Evolutionary conservation across 1,140 invertebrate species (phyloP).

Genomic region (Anoplophora glabripennis): DNA sequence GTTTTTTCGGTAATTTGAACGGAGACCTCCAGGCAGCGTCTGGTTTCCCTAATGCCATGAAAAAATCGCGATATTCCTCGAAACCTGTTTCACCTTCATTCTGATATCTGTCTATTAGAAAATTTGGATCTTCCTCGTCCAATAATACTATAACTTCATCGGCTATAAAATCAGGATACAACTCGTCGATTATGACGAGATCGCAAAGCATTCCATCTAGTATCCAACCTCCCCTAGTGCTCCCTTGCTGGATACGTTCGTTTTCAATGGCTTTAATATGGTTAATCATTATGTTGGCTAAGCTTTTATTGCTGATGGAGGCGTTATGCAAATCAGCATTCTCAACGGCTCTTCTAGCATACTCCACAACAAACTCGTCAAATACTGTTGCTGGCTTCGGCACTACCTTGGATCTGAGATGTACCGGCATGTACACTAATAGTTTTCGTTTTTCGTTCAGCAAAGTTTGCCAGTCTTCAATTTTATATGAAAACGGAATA

Average conservation of each 20-base stretch:
- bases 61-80: slow-evolving; percentile 36
- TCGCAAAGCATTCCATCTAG: slow-evolving; percentile 56
- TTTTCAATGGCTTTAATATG: slow-evolving; percentile 48
- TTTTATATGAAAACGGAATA: slow-evolving; percentile 22
- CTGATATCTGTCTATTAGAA: slow-evolving; percentile 41
- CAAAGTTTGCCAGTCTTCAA: slow-evolving; percentile 16
- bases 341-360: slow-evolving; percentile 46
- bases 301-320: slow-evolving; percentile 30
- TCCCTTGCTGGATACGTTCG: slow-evolving; percentile 33
- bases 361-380: slow-evolving; percentile 38
- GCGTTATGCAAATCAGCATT: slow-evolving; percentile 46
- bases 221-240: slow-evolving; percentile 53
- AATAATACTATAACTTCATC: slow-evolving; percentile 56
- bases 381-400: slow-evolving; percentile 29
- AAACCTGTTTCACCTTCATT: slow-evolving; percentile 24
- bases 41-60: slow-evolving; percentile 26
- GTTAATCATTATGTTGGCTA: slow-evolving; percentile 44
- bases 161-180: slow-evolving; percentile 50
- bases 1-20: slow-evolving; percentile 20
- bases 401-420: slow-evolving; percentile 23
- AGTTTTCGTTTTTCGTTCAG: slow-evolving; percentile 23
- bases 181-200: slow-evolving; percentile 49
- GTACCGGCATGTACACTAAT: slow-evolving; percentile 28
- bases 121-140: slow-evolving; percentile 48
- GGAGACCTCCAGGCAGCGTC: slow-evolving; percentile 32